phyloP scores from a whole-genome alignment of 2,888 invertebrate genomes.

The Portevinia maculata region DNA sequence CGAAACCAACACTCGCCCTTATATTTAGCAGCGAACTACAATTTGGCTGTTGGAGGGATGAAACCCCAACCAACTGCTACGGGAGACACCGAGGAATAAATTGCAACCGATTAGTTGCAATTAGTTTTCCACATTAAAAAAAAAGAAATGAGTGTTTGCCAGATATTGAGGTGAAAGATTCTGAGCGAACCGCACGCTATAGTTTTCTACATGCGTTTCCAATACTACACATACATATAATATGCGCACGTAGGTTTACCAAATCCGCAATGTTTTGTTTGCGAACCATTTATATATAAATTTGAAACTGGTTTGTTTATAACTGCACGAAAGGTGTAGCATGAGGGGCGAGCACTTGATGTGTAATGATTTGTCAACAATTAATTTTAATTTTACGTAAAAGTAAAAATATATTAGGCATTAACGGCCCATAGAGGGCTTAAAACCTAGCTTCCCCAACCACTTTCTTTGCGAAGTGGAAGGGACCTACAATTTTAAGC shows the following conservation, averaged over 20 bases:
- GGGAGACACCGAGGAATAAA: conserved; percentile 45
- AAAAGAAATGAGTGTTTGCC: conserved; percentile 23
- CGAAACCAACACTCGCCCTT: too few relatives aligned
- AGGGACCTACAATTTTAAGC: too few relatives aligned
- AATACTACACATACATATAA: not conserved
- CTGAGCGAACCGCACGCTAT: not conserved
- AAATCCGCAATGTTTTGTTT: too few relatives aligned
- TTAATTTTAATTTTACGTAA: not conserved
- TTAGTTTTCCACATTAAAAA: conserved; percentile 64
- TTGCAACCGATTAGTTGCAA: conserved; percentile 75
- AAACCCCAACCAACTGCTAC: conserved; percentile 9
- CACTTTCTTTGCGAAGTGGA: too few relatives aligned
- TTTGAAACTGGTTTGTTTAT: not conserved
- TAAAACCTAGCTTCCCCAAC: too few relatives aligned
- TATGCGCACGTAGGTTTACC: not conserved
- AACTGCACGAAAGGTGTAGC: not conserved
- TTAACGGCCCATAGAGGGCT: too few relatives aligned
- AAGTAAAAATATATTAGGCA: not conserved
- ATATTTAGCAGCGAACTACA: conserved; percentile 2
- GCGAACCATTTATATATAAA: too few relatives aligned
- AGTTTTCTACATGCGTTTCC: not conserved
- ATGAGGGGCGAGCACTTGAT: too few relatives aligned
- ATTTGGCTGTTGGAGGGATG: conserved; percentile 5
- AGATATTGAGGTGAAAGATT: conserved; percentile 2
- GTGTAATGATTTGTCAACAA: too few relatives aligned